Base-by-base conservation (phyloP, 1,140 invertebrate species). In the Drosophila subpulchrella region DNA sequence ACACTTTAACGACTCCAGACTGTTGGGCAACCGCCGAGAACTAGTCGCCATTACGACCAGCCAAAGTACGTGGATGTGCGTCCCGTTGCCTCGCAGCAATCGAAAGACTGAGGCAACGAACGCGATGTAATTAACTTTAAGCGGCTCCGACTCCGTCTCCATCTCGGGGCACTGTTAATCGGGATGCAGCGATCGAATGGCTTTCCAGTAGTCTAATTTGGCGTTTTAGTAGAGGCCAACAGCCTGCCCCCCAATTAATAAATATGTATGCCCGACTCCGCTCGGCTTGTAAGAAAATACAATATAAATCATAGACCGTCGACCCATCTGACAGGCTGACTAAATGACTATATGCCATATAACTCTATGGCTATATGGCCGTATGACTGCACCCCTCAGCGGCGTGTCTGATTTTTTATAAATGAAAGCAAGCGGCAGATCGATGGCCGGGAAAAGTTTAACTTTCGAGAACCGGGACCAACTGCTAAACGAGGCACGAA, bases 131-230 rank as follows among this genome's bases (percentile, higher is more conserved):
- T 84, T 80, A 63, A 84, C 71, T 67, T 75, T 59, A 50, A 63
- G 44, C 58, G 32, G 36, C 30, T 56, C 58, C 56, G 56, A 67
- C 75, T 67, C 41, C 55, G 32, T 53, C 30, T 56, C 58, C 56
- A 44, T 74, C 75, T 67, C 41, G 55, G 60, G 78, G 72, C 72
- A 72, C 56, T 57, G 67, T 66, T 77, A 68, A 81, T 85, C 73
- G 66, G 55, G 63, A 66, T 63, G 75, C 47, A 60, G 51, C 47
- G 57, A 82, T 82, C 68, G 48, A 50, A 78, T 65, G 61, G 51
- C 54, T 76, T 65, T 81, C 66, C 78, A 81, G 78, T 71, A 81
- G 78, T 75, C 73, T 81, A 81, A 81, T 81, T 81, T 81, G 66
- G 59, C 61, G 65, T 81, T 65, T 81, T 72, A 81, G 55, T 48